phyloP scores from a whole-genome alignment of 1,140 invertebrate genomes.

The Muscidifurax raptorellus region DNA sequence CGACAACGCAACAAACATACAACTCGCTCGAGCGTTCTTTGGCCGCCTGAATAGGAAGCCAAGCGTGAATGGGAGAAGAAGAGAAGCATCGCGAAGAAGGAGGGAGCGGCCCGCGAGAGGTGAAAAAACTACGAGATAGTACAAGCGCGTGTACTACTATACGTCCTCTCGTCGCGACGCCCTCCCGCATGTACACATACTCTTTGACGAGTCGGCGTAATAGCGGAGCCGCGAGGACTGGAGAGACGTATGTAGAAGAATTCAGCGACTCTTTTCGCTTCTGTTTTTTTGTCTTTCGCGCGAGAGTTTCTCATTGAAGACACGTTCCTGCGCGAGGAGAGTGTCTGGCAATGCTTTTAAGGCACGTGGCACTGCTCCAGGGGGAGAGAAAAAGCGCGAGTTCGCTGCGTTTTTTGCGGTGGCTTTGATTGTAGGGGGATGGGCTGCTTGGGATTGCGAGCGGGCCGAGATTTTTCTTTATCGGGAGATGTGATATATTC shows the following conservation, averaged over 20 bases:
- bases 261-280: not conserved
- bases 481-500: too few species aligned
- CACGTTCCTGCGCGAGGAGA: not conserved
- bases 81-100: not conserved
- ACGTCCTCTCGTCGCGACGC: not conserved
- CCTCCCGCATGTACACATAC: not conserved
- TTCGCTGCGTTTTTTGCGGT: not conserved
- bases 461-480: too few species aligned
- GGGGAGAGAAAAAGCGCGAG: not conserved
- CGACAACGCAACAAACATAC: not conserved
- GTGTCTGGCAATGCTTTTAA: conserved; percentile 20
- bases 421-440: not conserved
- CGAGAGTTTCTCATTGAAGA: conserved; percentile 4
- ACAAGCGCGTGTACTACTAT: conserved; percentile 4
- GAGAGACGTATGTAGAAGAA: not conserved
- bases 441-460: too few species aligned
- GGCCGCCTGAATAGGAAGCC: not conserved
- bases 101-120: not conserved
- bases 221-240: not conserved
- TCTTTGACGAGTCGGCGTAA: not conserved
- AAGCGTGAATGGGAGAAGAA: not conserved
- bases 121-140: conserved; percentile 6
- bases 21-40: not conserved
- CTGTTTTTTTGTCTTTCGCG: not conserved
- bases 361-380: not conserved